A percentile compares a stretch with the other conserved stretches of the same genome.
phyloP scores from a whole-genome alignment of 2,113 vertebrate genomes.

The Pterophyllum scalare region DNA sequence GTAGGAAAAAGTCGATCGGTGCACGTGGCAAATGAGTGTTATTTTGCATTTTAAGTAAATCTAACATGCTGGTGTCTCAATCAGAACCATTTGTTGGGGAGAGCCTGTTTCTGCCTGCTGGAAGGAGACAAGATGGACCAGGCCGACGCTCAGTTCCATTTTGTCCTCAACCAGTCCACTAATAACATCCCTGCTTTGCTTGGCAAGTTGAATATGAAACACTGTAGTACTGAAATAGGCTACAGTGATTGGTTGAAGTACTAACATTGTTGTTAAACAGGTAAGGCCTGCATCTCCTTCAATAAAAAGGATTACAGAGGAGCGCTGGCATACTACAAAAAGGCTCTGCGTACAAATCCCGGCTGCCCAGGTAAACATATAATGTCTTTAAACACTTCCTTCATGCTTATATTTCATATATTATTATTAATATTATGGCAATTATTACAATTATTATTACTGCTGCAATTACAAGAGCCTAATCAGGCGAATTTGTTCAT shows the following conservation, averaged over 20 bases:
- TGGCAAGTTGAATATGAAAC: conserved; percentile 76
- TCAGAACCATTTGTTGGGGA: conserved; percentile 97
- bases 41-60: not conserved
- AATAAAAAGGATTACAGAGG: conserved; percentile 99
- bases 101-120: conserved; percentile 98
- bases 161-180: conserved; percentile 98
- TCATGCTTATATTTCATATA: not conserved
- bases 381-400: not conserved
- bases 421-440: too few species aligned
- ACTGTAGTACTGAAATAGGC: not conserved
- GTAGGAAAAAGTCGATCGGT: conserved; percentile 74
- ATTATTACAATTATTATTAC: too few species aligned
- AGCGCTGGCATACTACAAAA: conserved; percentile 98
- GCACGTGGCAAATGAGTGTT: not conserved
- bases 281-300: conserved; percentile 99
- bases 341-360: conserved; percentile 96
- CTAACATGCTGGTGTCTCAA: conserved; percentile 35
- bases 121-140: conserved; percentile 99
- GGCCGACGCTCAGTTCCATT: conserved; percentile 98
- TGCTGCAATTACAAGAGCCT: not conserved
- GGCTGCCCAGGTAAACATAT: conserved; percentile 91
- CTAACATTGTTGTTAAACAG: conserved; percentile 73
- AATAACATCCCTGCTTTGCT: conserved; percentile 99
- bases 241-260: not conserved
- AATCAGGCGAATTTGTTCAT: too few species aligned